Evolutionary conservation across 2,888 invertebrate species (phyloP).

Genomic region (Dendrolimus houi): DNA sequence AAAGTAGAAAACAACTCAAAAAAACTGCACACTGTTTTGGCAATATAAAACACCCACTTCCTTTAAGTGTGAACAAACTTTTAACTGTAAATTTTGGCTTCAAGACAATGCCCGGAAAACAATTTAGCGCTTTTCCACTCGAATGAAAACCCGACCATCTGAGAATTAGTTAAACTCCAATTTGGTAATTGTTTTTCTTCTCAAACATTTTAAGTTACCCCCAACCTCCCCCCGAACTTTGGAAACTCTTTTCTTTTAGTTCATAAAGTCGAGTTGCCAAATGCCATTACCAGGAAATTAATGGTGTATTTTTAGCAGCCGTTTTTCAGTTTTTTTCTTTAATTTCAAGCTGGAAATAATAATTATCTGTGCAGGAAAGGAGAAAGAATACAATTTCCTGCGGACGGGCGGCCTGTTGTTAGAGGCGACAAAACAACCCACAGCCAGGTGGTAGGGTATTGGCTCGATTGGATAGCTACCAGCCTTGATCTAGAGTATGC

Average conservation of each 20-base stretch:
- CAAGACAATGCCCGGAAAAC: not conserved
- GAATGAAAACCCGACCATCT: constrained; percentile 16
- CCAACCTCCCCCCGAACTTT: constrained; percentile 18
- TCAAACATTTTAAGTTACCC: constrained; percentile 32
- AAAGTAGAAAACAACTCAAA: too few species aligned
- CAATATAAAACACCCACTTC: not conserved
- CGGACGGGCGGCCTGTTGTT: too few species aligned
- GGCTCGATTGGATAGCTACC: too few species aligned
- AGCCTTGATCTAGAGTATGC: too few species aligned
- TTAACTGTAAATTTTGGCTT: not conserved
- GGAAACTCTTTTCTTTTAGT: constrained; percentile 48
- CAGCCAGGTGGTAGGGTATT: too few species aligned
- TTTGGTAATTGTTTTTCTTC: constrained; percentile 53
- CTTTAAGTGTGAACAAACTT: not conserved
- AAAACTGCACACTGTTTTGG: too few species aligned
- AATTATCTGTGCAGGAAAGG: too few species aligned
- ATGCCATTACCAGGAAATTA: constrained; percentile 61
- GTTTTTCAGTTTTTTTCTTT: constrained; percentile 31
- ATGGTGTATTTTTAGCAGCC: constrained; percentile 38
- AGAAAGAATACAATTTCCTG: too few species aligned
- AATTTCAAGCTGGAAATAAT: too few species aligned
- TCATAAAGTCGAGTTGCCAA: constrained; percentile 35
- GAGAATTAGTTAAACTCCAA: constrained; percentile 35
- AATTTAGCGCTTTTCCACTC: constrained; percentile 1
- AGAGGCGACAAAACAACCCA: too few species aligned